Base-by-base conservation (phyloP, 2,797 vertebrate genomes). In the Poeciliopsis paucimaculata region DNA sequence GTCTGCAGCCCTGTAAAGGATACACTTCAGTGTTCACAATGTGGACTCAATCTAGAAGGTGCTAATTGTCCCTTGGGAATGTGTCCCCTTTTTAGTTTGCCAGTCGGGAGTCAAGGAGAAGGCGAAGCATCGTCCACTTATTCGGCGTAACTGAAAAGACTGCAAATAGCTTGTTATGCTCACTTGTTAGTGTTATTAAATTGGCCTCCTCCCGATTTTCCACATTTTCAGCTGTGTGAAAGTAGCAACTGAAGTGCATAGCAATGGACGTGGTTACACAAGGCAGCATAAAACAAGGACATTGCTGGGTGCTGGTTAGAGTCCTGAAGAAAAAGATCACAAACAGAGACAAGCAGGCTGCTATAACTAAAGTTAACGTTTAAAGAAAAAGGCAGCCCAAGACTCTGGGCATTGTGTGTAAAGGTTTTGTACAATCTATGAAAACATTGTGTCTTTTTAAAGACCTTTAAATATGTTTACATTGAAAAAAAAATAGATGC, bases 41-140 rank as follows among this genome's bases (percentile, higher is more conserved):
- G 78, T 68, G 77, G 81, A 77, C 82, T 80, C 77, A 81, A 83
- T 90, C 88, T 87, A 89, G n/a, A 31, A 82, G 79, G 81, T 76
- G 82, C 88, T 95, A 93, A 95, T 96, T 94, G 93, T 90, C 91
- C 86, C 73, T 9, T n/a, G 85, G 90, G 90, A 93, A 93, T 90
- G 90, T 82, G 85, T 92, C 87, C 78, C 89, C 84, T 88, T 89
- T 88, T 87, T 80, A 86, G 43, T 74, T 73, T 78, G 78, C 89
- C 78, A 77, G 75, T 57, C 20, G 81, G 92, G 92, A 91, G 93
- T 94, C 93, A 94, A 93, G 93, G 92, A 95, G 93, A 94, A 89
- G 87, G 53, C 84, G 81, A 78, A 90, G 75, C 13, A 31, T 7
- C 3, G 76, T 84, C 83, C 81, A 87, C 78, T 89, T 85, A 93